These are phyloP conservation scores for Mycogona germanica DNA, from an alignment of 2,888 invertebrate genomes.

Conservation along the genomic window DNA sequence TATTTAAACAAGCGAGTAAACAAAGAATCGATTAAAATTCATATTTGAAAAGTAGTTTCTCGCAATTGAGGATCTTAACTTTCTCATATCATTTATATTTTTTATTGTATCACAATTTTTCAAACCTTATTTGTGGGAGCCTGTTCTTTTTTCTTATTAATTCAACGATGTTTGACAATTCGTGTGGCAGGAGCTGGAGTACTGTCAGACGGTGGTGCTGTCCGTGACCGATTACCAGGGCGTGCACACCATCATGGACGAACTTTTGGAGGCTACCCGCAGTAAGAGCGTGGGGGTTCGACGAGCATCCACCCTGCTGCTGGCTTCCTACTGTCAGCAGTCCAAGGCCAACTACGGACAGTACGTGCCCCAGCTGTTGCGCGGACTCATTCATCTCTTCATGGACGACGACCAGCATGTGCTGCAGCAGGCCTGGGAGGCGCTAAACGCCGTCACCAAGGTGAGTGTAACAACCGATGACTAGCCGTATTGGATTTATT, in stretches of 20 bases:
- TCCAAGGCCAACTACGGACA: constrained; percentile 75
- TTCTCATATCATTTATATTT: too few relatives aligned
- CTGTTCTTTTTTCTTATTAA: constrained; percentile 3
- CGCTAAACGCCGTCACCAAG: constrained; percentile 76
- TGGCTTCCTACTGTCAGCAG: constrained; percentile 81
- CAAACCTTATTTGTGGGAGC: too few relatives aligned
- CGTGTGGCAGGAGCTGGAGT: constrained; percentile 65
- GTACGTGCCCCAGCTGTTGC: constrained; percentile 74
- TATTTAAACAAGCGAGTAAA: too few relatives aligned
- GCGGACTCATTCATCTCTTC: constrained; percentile 74
- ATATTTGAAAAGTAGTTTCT: too few relatives aligned
- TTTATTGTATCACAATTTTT: too few relatives aligned
- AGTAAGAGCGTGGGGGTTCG: constrained; percentile 48
- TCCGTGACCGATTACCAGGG: constrained; percentile 74
- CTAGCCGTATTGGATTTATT: background rate
- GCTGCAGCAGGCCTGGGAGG: constrained; percentile 79
- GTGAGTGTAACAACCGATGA: constrained; percentile 31
- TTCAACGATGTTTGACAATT: too few relatives aligned
- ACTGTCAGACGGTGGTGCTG: constrained; percentile 84
- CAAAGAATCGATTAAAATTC: too few relatives aligned
- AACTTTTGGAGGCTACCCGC: constrained; percentile 62
- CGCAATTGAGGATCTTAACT: too few relatives aligned
- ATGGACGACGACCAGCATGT: constrained; percentile 69
- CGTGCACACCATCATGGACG: constrained; percentile 73
- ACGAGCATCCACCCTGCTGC: constrained; percentile 70